Evolutionary conservation across 2,113 vertebrate genomes (phyloP).

Genomic region (Catharus fuscescens): DNA sequence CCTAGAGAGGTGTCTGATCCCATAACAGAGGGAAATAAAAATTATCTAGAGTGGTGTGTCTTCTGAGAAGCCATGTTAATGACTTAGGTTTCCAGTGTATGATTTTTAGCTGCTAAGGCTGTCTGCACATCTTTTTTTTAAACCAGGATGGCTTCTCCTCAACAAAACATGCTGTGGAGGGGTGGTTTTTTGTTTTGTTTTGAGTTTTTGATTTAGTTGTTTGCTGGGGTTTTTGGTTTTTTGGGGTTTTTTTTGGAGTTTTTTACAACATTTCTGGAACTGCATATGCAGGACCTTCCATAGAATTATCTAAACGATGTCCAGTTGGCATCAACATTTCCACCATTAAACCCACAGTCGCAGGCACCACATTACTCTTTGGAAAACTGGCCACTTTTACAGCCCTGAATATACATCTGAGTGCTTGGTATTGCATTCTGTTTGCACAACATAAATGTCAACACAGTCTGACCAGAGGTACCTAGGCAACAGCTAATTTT

Average conservation of each 20-base stretch:
- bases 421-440: neutral
- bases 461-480: conserved; percentile 20
- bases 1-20: neutral
- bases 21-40: neutral
- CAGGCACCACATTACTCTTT: neutral
- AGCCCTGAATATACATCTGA: neutral
- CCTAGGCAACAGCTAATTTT: conserved; percentile 69
- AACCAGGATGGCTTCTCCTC: neutral
- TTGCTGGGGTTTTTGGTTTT: neutral
- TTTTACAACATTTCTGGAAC: neutral
- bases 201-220: neutral
- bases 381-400: neutral
- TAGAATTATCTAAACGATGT: neutral
- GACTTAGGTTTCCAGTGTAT: neutral
- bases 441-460: conserved; percentile 62
- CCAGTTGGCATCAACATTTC: neutral
- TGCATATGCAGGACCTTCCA: neutral
- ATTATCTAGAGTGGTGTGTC: too few species aligned
- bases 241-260: neutral
- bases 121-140: neutral
- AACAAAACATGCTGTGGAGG: neutral
- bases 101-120: neutral
- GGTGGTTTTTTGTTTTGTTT: neutral
- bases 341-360: neutral
- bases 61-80: neutral